Percentiles rank a stretch among this genome's conserved stretches.
Evolutionary conservation across 1,140 invertebrate genomes (phyloP).

Genomic region (Homalodisca vitripennis): DNA sequence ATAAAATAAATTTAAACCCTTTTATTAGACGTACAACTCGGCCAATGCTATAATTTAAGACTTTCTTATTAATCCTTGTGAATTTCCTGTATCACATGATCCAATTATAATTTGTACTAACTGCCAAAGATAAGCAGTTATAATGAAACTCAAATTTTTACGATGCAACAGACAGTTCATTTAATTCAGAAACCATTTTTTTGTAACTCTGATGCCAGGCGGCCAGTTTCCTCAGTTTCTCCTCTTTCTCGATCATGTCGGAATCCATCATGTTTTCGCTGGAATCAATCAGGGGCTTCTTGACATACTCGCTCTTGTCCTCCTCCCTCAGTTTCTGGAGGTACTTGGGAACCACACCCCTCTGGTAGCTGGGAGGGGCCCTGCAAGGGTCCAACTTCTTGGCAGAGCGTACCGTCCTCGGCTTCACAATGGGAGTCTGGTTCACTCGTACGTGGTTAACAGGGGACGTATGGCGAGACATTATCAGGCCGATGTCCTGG

Average conservation of each 20-base stretch:
- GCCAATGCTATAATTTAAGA: too few species aligned
- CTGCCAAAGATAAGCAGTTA: too few species aligned
- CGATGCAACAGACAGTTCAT: neutral
- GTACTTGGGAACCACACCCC: slow-evolving; percentile 6
- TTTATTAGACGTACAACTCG: too few species aligned
- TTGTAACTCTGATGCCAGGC: slow-evolving; percentile 3
- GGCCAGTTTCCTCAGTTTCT: neutral
- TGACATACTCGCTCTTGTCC: neutral
- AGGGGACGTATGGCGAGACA: neutral
- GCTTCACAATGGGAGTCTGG: neutral
- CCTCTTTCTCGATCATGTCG: neutral
- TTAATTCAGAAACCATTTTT: slow-evolving; percentile 8
- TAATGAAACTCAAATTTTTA: too few species aligned
- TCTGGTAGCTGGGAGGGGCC: slow-evolving; percentile 8
- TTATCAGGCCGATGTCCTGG: neutral
- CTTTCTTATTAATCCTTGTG: too few species aligned
- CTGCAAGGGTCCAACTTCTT: neutral
- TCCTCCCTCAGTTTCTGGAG: slow-evolving; percentile 7
- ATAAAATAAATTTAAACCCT: too few species aligned
- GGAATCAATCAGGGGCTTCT: neutral
- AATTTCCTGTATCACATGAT: too few species aligned
- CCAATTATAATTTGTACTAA: too few species aligned
- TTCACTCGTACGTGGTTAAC: slow-evolving; percentile 15
- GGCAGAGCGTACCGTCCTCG: neutral
- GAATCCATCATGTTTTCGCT: neutral